phyloP scores from a whole-genome alignment of 2,113 vertebrate genomes.

The Actenoides lindsayi region DNA sequence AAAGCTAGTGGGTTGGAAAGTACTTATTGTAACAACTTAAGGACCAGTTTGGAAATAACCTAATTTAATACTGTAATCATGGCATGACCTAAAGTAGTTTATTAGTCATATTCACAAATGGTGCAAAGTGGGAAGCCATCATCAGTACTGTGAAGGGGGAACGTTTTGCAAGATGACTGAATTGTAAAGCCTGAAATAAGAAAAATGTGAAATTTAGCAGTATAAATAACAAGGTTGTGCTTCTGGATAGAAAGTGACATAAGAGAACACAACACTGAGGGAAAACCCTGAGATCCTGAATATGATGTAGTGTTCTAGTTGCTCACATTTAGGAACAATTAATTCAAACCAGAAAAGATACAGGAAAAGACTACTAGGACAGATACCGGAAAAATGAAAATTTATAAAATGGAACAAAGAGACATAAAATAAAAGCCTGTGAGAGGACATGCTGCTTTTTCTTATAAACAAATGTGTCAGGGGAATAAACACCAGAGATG shows the following conservation, averaged over 20 bases:
- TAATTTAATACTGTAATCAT: neutral
- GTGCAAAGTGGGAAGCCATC: neutral
- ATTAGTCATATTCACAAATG: rapidly evolving
- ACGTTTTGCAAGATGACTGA: neutral
- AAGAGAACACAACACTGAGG: neutral
- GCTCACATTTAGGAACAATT: neutral
- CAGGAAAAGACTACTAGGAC: neutral
- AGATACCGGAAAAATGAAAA: neutral
- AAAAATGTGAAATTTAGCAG: neutral
- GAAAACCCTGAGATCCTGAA: neutral
- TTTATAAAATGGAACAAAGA: neutral
- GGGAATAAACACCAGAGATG: neutral
- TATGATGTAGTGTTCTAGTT: neutral
- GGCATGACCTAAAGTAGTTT: neutral
- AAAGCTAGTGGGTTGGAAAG: neutral
- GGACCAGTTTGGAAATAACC: neutral
- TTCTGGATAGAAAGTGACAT: neutral
- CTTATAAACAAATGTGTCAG: neutral
- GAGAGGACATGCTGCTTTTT: neutral
- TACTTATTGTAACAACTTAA: neutral
- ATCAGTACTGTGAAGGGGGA: neutral
- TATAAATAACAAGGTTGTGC: neutral
- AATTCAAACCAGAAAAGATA: neutral
- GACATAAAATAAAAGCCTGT: neutral
- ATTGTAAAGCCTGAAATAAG: neutral